These are phyloP conservation scores for Synodontis membranacea DNA, from an alignment of 2,113 vertebrate genomes.

Conservation along the genomic window DNA sequence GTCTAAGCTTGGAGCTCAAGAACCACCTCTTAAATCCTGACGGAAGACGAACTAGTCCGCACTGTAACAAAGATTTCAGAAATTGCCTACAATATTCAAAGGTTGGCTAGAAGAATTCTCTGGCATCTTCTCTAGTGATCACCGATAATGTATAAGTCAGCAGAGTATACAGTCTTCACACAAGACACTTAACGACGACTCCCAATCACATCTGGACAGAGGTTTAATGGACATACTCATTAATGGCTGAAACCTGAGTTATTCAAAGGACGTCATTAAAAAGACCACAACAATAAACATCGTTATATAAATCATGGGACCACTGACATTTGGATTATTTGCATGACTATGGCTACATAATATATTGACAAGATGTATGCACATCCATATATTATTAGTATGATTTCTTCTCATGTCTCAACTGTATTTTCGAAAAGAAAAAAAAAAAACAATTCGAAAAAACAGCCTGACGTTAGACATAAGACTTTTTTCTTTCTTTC, in stretches of 20 bases:
- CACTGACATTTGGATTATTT: constrained; percentile 67
- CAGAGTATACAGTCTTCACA: constrained; percentile 66
- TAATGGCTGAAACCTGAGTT: constrained; percentile 81
- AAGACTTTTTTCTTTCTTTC: constrained; percentile 43
- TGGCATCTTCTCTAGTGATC: constrained; percentile 38
- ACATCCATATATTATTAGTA: constrained; percentile 62
- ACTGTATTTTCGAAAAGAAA: constrained; percentile 36
- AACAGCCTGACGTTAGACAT: constrained; percentile 42
- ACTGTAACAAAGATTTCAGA: background rate
- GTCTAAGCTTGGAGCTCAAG: background rate
- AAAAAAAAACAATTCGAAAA: constrained; percentile 1
- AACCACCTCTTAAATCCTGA: background rate
- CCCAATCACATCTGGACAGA: constrained; percentile 54
- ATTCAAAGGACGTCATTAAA: constrained; percentile 73
- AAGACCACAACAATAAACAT: constrained; percentile 73
- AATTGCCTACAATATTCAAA: background rate
- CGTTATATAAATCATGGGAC: constrained; percentile 69
- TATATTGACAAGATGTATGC: constrained; percentile 69
- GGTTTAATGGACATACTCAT: constrained; percentile 48
- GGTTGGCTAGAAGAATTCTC: constrained; percentile 20
- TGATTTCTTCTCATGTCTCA: constrained; percentile 50
- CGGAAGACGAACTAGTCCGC: background rate
- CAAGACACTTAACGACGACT: constrained; percentile 63
- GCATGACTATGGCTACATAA: constrained; percentile 74
- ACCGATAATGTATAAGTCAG: constrained; percentile 51